Evolutionary conservation across 2,113 vertebrate genomes (phyloP).

Genomic region (Synodontis membranacea): DNA sequence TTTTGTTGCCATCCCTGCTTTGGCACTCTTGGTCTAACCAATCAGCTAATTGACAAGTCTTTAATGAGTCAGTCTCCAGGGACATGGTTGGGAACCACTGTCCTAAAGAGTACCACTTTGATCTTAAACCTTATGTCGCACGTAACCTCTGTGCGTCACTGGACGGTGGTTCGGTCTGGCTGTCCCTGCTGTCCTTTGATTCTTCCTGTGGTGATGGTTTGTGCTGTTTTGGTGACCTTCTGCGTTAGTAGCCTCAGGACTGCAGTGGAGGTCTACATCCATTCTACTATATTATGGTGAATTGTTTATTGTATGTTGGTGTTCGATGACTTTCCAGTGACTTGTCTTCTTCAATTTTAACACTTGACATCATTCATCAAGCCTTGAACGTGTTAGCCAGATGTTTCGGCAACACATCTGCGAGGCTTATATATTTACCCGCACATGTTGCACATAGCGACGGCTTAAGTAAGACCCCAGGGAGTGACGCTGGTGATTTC

Average conservation of each 20-base stretch:
- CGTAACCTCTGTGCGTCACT: neutral
- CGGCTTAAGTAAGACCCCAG: constrained; percentile 21
- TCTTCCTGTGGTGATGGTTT: neutral
- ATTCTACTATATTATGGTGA: neutral
- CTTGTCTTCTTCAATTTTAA: neutral
- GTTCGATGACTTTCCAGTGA: neutral
- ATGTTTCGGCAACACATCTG: constrained; percentile 19
- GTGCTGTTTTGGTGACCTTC: neutral
- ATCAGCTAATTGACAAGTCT: neutral
- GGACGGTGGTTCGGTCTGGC: neutral
- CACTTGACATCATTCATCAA: neutral
- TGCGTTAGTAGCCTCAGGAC: neutral
- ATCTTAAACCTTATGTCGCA: neutral
- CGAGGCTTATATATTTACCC: constrained; percentile 4
- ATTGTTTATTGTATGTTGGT: neutral
- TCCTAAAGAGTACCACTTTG: neutral
- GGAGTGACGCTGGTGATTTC: constrained; percentile 36
- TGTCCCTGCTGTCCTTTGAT: neutral
- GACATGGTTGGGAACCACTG: neutral
- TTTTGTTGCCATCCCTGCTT: neutral
- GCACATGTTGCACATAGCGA: constrained; percentile 23
- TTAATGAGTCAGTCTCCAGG: neutral
- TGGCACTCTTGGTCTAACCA: neutral
- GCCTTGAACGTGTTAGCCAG: constrained; percentile 6
- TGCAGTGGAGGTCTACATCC: neutral